These are phyloP conservation scores for Dysmachus trigonus DNA, from an alignment of 2,888 invertebrate genomes.

Conservation along the genomic window DNA sequence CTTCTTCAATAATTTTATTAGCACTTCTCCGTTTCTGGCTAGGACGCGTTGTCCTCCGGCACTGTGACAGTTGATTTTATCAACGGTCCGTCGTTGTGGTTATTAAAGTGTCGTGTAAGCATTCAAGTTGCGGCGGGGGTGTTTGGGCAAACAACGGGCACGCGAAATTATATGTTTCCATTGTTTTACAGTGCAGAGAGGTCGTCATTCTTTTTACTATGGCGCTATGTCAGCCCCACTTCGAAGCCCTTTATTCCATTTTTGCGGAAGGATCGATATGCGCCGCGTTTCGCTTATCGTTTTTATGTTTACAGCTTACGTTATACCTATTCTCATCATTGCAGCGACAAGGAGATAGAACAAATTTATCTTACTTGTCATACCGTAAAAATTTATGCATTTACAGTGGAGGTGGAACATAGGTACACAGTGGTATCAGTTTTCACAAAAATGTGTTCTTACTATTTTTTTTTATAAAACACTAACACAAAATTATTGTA, in stretches of 20 bases:
- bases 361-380: background rate
- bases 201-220: background rate
- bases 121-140: background rate
- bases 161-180: background rate
- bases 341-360: background rate
- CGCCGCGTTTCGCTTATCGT: background rate
- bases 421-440: background rate
- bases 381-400: background rate
- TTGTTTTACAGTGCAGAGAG: background rate
- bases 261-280: background rate
- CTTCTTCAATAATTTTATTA: slow-evolving; percentile 27
- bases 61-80: background rate
- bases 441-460: background rate
- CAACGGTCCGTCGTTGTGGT: background rate
- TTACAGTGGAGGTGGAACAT: background rate
- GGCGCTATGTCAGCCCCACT: background rate
- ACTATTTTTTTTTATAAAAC: too few relatives aligned
- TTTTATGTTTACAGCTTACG: background rate
- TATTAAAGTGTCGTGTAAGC: background rate
- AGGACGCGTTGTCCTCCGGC: background rate
- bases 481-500: too few relatives aligned
- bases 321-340: background rate
- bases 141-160: background rate
- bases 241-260: background rate
- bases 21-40: background rate